Evolutionary conservation across 37 sponge, comb jelly and placozoan species (phyloP).

Genomic region (Amphimedon queenslandica): DNA sequence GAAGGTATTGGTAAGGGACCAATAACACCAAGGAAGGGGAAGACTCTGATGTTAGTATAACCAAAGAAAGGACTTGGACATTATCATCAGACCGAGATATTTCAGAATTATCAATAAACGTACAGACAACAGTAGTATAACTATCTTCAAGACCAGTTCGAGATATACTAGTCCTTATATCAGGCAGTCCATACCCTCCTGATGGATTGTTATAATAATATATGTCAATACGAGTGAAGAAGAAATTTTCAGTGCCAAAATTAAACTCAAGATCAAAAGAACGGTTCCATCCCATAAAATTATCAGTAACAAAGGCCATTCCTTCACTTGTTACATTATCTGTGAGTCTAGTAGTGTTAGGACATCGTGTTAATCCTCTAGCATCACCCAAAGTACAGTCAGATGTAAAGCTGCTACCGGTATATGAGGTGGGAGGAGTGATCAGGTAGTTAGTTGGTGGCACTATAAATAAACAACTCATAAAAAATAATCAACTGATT

Average conservation of each 20-base stretch:
- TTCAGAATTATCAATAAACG: constrained; percentile 30
- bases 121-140: constrained; percentile 5
- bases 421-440: background rate
- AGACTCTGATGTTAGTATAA: background rate
- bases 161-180: background rate
- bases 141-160: background rate
- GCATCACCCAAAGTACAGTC: background rate
- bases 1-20: background rate
- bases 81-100: constrained; percentile 16
- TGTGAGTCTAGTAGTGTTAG: background rate
- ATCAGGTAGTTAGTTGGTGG: background rate
- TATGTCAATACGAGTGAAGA: constrained; percentile 23
- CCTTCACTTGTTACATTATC: background rate
- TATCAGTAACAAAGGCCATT: background rate
- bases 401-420: background rate
- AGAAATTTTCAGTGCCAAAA: background rate
- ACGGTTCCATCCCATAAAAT: constrained; percentile 2
- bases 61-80: constrained; percentile 25
- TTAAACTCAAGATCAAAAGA: background rate
- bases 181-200: constrained; percentile 42
- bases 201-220: constrained; percentile 54
- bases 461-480: background rate
- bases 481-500: no score
- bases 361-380: background rate
- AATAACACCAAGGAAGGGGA: no score